Base-by-base conservation (phyloP, 1,140 invertebrate genomes). In the Drosophila sucinea region DNA sequence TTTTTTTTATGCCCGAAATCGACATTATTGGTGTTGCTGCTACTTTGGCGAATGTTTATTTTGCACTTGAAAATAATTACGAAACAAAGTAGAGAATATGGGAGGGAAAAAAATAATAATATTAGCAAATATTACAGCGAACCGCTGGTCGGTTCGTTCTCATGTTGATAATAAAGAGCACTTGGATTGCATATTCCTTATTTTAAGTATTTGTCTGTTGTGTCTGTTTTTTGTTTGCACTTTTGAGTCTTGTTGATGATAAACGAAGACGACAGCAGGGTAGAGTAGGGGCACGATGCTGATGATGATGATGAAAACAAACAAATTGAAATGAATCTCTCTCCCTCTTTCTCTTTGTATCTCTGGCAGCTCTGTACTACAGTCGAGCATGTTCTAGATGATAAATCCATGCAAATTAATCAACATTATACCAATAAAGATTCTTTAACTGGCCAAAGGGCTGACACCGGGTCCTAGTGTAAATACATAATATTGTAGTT, bases 21-120 rank as follows among this genome's bases (percentile, higher is more conserved):
- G 60, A 64, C 55, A 65, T 29, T 40, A 10, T 23, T 32, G 17
- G 17, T n/a, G 5, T 32, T 27, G 33, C 40, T 35, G 30, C 17
- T 47, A 29, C 8, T 40, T 33, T 38, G n/a, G 5, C 7, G 4
- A 38, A 29, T 67, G 25, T 74, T 74, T 55, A 35, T 51, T 25
- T 30, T 41, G 23, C 74, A 70, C 73, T 77, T 44, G 60, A 77
- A 56, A 77, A 70, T 67, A 77, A 77, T 77, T 77, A 77, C 73
- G 77, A 70, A 77, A 70, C 74, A 65, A 77, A 77, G 73, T 65
- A 32, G 54, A 32, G 23, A 58, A 23, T 41, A 30, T 35, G 60
- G 23, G 54, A 65, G 64, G 47, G 67, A 44, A 70, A 67, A 40
- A n/a, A 11, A 33, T 23, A 56, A 66, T 29, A 10, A 44, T 30